phyloP scores from a whole-genome alignment of 1,140 invertebrate species.

The Drosophila equinoxialis region DNA sequence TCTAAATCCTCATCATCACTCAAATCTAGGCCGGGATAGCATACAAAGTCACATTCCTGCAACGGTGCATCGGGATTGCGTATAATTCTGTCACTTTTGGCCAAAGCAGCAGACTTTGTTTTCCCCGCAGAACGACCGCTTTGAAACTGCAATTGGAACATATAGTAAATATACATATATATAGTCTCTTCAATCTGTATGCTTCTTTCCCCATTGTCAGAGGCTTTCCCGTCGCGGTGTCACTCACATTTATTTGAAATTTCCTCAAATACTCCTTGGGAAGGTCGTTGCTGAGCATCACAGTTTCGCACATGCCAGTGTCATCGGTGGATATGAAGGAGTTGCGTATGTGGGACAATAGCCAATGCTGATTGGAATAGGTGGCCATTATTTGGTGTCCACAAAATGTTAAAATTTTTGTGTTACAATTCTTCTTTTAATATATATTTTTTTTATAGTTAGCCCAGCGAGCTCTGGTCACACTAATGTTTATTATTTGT shows the following conservation, averaged over 20 bases:
- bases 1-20: constrained; percentile 90
- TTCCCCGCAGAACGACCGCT: constrained; percentile 65
- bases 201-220: not conserved
- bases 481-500: not conserved
- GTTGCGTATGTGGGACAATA: constrained; percentile 95
- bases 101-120: constrained; percentile 31
- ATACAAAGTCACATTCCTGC: constrained; percentile 85
- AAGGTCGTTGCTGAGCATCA: constrained; percentile 91
- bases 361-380: constrained; percentile 96
- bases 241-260: constrained; percentile 47
- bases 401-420: not conserved
- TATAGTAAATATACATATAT: not conserved
- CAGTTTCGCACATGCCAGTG: constrained; percentile 88
- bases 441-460: constrained; percentile 8
- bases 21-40: constrained; percentile 90
- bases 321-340: constrained; percentile 98
- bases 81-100: constrained; percentile 28
- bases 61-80: constrained; percentile 50
- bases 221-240: not conserved
- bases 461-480: not conserved
- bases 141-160: not conserved
- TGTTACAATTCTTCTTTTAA: constrained; percentile 11
- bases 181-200: not conserved
- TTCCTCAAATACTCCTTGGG: constrained; percentile 86
- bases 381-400: constrained; percentile 88